Evolutionary conservation across 2,113 vertebrate genomes (phyloP).

Genomic region (Neoarius graeffei): DNA sequence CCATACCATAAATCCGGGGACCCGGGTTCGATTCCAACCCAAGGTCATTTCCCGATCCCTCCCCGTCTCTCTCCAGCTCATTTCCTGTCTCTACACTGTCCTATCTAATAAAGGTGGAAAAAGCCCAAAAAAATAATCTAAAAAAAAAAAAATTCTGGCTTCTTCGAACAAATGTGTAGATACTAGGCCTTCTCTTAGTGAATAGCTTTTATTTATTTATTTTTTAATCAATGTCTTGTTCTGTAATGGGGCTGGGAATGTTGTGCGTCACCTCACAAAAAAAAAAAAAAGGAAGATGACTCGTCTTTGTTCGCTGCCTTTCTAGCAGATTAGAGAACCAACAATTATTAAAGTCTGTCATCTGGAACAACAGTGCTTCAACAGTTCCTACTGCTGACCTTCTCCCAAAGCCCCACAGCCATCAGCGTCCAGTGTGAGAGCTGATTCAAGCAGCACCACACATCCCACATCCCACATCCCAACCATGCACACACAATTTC

Average conservation of each 20-base stretch:
- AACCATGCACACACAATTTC: neutral
- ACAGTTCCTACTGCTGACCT: constrained; percentile 58
- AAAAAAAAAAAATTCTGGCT: neutral
- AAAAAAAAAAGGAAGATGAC: neutral
- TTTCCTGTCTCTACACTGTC: too few relatives aligned
- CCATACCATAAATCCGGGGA: too few relatives aligned
- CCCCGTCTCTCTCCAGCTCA: too few relatives aligned
- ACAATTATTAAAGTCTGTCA: constrained; percentile 68
- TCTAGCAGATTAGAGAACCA: constrained; percentile 57
- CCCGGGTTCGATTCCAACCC: too few relatives aligned
- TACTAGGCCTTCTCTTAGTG: neutral
- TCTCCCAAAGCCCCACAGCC: constrained; percentile 62
- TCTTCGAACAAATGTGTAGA: neutral
- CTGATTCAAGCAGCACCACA: neutral
- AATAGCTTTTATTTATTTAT: neutral
- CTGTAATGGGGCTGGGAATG: neutral
- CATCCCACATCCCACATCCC: neutral
- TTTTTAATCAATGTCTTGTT: too few relatives aligned
- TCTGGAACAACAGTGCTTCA: constrained; percentile 65
- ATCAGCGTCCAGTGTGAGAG: constrained; percentile 35
- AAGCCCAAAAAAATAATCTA: too few relatives aligned
- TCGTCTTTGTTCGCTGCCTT: constrained; percentile 38
- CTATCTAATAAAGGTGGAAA: too few relatives aligned
- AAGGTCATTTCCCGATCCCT: too few relatives aligned
- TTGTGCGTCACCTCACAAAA: neutral